These are phyloP conservation scores for Parnassius glacialis DNA, from an alignment of 2,888 invertebrate species.

Conservation along the genomic window DNA sequence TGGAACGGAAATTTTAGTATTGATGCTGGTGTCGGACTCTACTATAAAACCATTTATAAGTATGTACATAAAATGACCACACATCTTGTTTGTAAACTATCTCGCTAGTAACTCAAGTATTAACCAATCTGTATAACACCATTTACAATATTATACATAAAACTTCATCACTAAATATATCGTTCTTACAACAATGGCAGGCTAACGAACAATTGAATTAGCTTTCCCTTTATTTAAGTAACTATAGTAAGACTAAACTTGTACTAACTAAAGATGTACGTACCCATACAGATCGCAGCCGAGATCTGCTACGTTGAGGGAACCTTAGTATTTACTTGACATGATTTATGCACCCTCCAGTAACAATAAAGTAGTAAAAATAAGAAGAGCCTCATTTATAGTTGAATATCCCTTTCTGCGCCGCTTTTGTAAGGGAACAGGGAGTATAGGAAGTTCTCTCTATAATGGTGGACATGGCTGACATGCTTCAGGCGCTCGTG, in stretches of 20 bases:
- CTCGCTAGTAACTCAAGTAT: not conserved
- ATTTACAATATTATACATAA: too few relatives aligned
- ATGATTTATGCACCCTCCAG: constrained; percentile 54
- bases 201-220: too few relatives aligned
- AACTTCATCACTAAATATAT: too few relatives aligned
- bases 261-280: constrained; percentile 38
- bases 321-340: constrained; percentile 54
- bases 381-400: constrained; percentile 34
- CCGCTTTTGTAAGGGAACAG: constrained; percentile 32
- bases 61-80: constrained; percentile 11
- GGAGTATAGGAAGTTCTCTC: constrained; percentile 38
- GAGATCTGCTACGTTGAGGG: constrained; percentile 52
- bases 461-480: constrained; percentile 43
- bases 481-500: constrained; percentile 64
- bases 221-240: too few relatives aligned
- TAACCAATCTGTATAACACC: too few relatives aligned
- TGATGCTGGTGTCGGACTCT: constrained; percentile 1
- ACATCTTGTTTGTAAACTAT: constrained; percentile 7
- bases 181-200: too few relatives aligned
- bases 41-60: constrained; percentile 2
- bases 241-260: too few relatives aligned
- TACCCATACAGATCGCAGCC: constrained; percentile 43
- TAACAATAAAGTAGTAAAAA: constrained; percentile 44
- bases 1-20: constrained; percentile 10
- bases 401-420: constrained; percentile 32